Base-by-base conservation (phyloP, 92 coral and sea anemone genomes). In the Paramuricea clavata region DNA sequence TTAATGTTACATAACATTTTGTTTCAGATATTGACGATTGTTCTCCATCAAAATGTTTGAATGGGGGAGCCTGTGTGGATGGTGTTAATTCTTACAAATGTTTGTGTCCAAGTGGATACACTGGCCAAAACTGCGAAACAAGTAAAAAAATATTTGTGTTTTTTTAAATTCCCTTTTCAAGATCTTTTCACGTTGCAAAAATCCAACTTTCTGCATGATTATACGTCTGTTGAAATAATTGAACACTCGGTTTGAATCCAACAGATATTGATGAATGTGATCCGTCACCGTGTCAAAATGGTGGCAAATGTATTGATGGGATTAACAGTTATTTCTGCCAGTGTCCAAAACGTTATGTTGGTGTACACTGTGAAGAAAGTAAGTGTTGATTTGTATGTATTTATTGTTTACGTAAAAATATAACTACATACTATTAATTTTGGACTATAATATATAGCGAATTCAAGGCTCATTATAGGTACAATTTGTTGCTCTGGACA, bases 61-160 rank as follows among this genome's bases (percentile, higher is more conserved):
- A 76, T 22, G 68, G 39, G 16, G 82, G 68, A 3, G 5, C 39
- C 0, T 76, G 82, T 76, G 67, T 76, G 49, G 82, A 76, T 76
- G 82, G 82, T 27, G 82, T 76, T 3, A 54, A 50, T 54, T 76
- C 82, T 13, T 76, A 76, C 69, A 76, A 57, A 6, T 76, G 82
- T 50, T 49, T 49, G 25, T 76, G 82, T 76, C 67, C 65, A 49
- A 36, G 28, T 31, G 82, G 82, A 3, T 76, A 76, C 13, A 76
- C 67, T 49, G 82, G 82, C 82, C 35, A 6, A 30, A 11, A 49
- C 26, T 76, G 82, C 21, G 82, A 76, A 34, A 76, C 82, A 76
- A 68, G 82, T 76, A 23, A 5, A 17, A 6, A 56, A 6, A 17
- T 56, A n/a, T n/a, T n/a, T n/a, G n/a, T n/a, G n/a, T n/a, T n/a